Conservation (phyloP, 2,113 vertebrate genomes). For the Galbula dea region DNA sequence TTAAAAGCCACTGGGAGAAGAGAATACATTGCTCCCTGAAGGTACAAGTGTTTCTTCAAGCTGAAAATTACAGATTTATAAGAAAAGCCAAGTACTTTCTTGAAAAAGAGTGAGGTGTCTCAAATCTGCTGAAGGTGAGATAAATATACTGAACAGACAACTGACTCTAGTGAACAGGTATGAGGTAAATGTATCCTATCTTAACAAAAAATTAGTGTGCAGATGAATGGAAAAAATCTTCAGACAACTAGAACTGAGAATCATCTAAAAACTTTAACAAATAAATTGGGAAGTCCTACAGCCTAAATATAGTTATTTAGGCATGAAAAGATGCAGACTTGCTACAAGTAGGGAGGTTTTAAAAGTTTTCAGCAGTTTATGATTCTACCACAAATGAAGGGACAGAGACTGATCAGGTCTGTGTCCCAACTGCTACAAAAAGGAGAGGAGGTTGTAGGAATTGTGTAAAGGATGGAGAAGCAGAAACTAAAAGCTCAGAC, state of each 20-base stretch:
- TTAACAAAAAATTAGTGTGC: background rate
- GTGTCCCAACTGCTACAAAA: background rate
- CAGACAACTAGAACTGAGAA: background rate
- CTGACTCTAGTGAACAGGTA: constrained; percentile 29
- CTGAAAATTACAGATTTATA: constrained; percentile 79
- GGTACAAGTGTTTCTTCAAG: constrained; percentile 71
- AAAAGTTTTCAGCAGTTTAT: background rate
- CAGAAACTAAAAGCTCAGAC: background rate
- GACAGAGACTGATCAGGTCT: background rate
- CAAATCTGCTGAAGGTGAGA: constrained; percentile 69
- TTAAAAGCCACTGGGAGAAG: constrained; percentile 61
- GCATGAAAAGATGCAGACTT: background rate
- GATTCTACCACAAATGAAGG: background rate
- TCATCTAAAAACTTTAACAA: background rate
- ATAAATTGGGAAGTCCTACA: background rate
- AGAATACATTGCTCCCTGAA: constrained; percentile 67
- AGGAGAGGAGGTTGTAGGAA: background rate
- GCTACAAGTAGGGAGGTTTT: background rate
- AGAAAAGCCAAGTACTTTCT: constrained; percentile 66
- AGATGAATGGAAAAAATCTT: background rate
- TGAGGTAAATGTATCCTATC: background rate
- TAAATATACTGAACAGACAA: constrained; percentile 57
- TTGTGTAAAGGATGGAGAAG: background rate
- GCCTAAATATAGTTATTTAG: background rate
- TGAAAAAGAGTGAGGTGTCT: constrained; percentile 49